These are phyloP conservation scores for Dysmachus trigonus DNA, from an alignment of 2,888 invertebrate genomes.

Conservation along the genomic window DNA sequence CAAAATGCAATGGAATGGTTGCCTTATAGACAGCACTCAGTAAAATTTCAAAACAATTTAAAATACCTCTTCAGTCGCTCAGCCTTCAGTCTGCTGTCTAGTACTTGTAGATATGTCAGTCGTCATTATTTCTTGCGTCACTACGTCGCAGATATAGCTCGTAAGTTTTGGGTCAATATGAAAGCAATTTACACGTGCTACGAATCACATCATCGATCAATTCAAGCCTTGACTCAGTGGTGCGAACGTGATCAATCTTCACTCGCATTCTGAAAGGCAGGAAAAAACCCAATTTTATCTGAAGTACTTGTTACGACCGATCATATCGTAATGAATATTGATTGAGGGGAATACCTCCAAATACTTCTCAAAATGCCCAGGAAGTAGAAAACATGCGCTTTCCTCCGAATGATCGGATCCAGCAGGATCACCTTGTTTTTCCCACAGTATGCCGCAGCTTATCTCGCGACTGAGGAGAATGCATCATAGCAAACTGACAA, in stretches of 20 bases:
- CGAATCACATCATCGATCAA: slow-evolving; percentile 1
- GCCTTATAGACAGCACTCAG: neutral
- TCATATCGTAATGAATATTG: slow-evolving; percentile 23
- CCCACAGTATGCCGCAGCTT: slow-evolving; percentile 18
- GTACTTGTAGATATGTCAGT: neutral
- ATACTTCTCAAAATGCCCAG: neutral
- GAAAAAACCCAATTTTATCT: neutral
- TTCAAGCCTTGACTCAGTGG: neutral
- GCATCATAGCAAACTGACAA: slow-evolving; percentile 39
- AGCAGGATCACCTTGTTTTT: neutral
- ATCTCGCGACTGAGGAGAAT: neutral
- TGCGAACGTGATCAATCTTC: slow-evolving; percentile 38
- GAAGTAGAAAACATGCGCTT: neutral
- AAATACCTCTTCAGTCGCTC: neutral
- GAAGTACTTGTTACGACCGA: slow-evolving; percentile 12
- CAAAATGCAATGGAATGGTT: neutral
- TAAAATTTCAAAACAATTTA: neutral
- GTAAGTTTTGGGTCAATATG: neutral
- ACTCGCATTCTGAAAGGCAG: slow-evolving; percentile 8
- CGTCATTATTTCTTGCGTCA: neutral
- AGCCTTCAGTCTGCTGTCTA: neutral
- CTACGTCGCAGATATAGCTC: neutral
- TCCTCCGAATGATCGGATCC: neutral
- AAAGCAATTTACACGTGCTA: slow-evolving; percentile 2
- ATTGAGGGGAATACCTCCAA: neutral